Evolutionary conservation across 35 echinoderm and acorn worm genomes (phyloP).

Genomic region (Lytechinus pictus): DNA sequence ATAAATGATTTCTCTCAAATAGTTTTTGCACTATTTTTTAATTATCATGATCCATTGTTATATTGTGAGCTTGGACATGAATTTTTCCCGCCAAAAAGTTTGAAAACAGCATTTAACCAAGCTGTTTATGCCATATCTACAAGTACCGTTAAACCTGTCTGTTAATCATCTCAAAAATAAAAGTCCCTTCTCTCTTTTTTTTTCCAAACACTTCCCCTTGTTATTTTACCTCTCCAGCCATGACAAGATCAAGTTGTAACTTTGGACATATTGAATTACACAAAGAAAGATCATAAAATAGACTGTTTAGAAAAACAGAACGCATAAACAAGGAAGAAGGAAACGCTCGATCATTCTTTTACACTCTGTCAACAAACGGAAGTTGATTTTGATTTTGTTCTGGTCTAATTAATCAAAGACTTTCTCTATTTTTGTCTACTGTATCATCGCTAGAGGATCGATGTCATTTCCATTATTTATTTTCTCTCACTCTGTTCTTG

Average conservation of each 20-base stretch:
- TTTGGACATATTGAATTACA: background rate
- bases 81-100: background rate
- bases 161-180: background rate
- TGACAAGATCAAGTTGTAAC: background rate
- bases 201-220: background rate
- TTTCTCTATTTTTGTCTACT: background rate
- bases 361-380: background rate
- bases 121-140: background rate
- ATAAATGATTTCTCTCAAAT: background rate
- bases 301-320: background rate
- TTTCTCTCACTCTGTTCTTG: background rate
- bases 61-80: background rate
- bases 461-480: background rate
- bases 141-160: background rate
- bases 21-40: background rate
- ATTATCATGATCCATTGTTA: background rate
- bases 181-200: background rate
- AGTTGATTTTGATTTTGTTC: background rate
- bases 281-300: background rate
- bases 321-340: slow-evolving; percentile 2
- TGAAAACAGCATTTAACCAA: background rate
- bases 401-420: background rate
- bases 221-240: background rate
- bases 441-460: background rate
- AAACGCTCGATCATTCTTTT: background rate